phyloP scores from a whole-genome alignment of 2,797 vertebrate genomes.

The Crenichthys baileyi region DNA sequence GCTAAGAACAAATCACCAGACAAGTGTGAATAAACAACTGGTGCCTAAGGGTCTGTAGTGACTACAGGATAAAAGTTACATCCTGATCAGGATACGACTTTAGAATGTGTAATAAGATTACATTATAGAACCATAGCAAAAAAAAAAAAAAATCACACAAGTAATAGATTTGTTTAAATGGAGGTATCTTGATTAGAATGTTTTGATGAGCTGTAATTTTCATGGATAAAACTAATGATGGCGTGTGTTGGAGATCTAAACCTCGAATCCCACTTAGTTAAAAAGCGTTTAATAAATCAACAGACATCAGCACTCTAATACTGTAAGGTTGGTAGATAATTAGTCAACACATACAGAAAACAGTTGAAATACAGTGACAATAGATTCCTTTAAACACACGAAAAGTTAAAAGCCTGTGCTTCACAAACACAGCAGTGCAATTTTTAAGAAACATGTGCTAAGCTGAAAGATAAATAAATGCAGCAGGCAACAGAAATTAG shows the following conservation, averaged over 20 bases:
- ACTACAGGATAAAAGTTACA: neutral
- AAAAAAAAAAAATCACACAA: neutral
- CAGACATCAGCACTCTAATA: slow-evolving; percentile 41
- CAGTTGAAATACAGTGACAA: slow-evolving; percentile 26
- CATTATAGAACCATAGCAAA: neutral
- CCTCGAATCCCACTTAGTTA: slow-evolving; percentile 20
- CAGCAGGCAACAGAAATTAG: slow-evolving; percentile 55
- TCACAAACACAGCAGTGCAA: slow-evolving; percentile 41
- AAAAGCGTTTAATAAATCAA: slow-evolving; percentile 53
- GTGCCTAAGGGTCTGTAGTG: neutral
- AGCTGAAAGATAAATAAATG: slow-evolving; percentile 31
- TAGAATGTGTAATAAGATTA: neutral
- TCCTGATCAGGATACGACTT: neutral
- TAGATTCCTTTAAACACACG: slow-evolving; percentile 20
- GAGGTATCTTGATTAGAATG: neutral
- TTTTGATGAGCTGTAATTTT: neutral
- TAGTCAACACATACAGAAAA: slow-evolving; percentile 31
- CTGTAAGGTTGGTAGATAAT: slow-evolving; percentile 36
- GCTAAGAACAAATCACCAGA: neutral
- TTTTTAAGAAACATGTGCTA: slow-evolving; percentile 4
- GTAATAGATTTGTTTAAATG: neutral
- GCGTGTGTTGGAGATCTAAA: neutral
- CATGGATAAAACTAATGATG: neutral
- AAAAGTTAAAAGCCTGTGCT: slow-evolving; percentile 31
- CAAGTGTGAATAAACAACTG: slow-evolving; percentile 4